Percentiles rank a stretch among this genome's conserved stretches.
These are phyloP conservation scores for Sepioteuthis lessoniana DNA, from an alignment of 2,888 invertebrate species.

Conservation along the genomic window DNA sequence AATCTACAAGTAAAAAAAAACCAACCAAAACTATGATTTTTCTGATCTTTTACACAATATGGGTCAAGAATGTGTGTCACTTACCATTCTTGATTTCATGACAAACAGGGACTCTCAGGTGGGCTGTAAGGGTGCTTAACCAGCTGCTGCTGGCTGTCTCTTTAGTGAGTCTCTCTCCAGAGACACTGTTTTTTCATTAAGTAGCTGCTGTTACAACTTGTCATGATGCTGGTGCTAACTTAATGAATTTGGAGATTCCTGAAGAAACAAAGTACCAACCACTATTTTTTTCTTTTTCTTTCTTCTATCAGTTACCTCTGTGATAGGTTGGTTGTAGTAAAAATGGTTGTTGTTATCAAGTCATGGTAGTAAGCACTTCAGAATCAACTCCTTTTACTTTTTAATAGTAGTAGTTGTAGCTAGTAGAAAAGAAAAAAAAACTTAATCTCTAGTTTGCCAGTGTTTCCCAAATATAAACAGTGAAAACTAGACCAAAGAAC, in stretches of 20 bases:
- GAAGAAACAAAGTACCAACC: neutral
- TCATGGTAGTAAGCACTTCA: neutral
- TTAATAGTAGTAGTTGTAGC: neutral
- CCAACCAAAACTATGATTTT: neutral
- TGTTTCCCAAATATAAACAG: neutral
- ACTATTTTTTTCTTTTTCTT: neutral
- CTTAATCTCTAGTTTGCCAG: neutral
- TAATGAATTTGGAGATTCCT: conserved; percentile 5
- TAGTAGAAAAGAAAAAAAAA: neutral
- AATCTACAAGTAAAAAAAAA: conserved; percentile 7
- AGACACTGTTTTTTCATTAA: neutral
- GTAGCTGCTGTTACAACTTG: neutral
- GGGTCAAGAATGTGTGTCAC: neutral
- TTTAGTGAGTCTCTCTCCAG: neutral
- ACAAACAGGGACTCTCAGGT: neutral
- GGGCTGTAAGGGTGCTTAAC: neutral
- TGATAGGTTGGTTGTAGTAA: neutral
- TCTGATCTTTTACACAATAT: neutral
- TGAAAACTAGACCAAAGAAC: neutral
- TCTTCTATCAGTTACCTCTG: neutral
- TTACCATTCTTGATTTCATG: neutral
- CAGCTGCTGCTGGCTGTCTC: neutral
- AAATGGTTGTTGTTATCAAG: neutral
- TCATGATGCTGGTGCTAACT: neutral
- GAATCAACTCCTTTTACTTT: neutral